Conservation (phyloP, 2,797 vertebrate species). For the Danio choprae region DNA sequence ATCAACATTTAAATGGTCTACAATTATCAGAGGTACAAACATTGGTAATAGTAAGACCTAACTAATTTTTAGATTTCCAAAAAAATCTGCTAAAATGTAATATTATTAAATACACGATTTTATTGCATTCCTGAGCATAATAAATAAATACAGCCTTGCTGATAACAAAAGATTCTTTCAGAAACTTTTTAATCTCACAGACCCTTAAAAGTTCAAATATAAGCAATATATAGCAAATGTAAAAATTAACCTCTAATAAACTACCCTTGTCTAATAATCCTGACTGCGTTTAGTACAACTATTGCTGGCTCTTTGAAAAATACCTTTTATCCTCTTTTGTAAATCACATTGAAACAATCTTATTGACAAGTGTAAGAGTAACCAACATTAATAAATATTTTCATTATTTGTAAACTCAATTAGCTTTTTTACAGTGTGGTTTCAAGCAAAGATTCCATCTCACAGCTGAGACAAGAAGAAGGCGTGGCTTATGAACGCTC, state of each 20-base stretch:
- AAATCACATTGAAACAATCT: no score
- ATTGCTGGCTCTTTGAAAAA: no score
- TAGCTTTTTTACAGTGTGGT: conserved; percentile 75
- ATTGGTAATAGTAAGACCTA: neutral
- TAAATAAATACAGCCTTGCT: neutral
- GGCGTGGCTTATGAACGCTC: conserved; percentile 80
- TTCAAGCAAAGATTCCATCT: conserved; percentile 77
- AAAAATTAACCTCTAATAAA: neutral
- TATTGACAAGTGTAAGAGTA: no score
- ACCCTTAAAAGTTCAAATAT: neutral
- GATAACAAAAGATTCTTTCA: neutral
- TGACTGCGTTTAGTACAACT: no score
- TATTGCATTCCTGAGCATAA: neutral
- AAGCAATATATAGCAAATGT: neutral
- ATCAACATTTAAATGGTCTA: no score
- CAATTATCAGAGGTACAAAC: no score
- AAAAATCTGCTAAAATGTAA: no score
- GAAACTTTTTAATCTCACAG: neutral
- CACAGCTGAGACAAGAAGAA: conserved; percentile 83
- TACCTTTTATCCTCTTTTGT: no score
- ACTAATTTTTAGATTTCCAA: no score
- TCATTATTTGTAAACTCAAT: neutral
- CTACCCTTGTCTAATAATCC: no score
- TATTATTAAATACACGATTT: neutral
- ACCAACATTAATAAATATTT: neutral